These are phyloP conservation scores for Camelus dromedarius DNA, from an alignment of 2,113 vertebrate genomes.

Conservation along the genomic window DNA sequence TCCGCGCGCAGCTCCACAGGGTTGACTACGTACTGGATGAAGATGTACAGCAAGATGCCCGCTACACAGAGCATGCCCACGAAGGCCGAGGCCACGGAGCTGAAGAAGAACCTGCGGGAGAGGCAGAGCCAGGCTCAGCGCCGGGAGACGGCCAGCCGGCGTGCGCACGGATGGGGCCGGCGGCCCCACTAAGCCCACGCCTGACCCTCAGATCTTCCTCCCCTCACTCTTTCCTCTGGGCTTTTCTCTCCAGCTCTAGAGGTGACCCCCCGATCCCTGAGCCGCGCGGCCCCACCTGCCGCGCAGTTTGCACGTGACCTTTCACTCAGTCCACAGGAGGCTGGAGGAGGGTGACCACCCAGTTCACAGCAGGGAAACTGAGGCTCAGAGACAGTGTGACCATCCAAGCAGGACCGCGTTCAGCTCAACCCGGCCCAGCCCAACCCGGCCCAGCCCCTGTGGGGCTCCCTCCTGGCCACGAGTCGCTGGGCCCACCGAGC, in stretches of 20 bases:
- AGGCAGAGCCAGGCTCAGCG: not conserved
- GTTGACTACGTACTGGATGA: constrained; percentile 87
- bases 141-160: not conserved
- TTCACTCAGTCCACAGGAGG: too few relatives aligned
- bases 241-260: not conserved
- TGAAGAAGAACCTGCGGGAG: constrained; percentile 89
- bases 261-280: too few relatives aligned
- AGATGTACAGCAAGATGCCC: constrained; percentile 85
- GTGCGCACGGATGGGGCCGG: too few relatives aligned
- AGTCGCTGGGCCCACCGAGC: too few relatives aligned
- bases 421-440: too few relatives aligned
- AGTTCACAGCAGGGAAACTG: not conserved
- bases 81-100: constrained; percentile 85
- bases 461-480: too few relatives aligned
- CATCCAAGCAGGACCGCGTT: not conserved
- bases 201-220: too few relatives aligned
- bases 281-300: not conserved
- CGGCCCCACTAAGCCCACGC: too few relatives aligned
- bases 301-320: not conserved
- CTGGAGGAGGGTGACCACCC: too few relatives aligned
- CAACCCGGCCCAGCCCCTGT: too few relatives aligned
- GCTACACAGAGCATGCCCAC: constrained; percentile 81
- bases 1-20: constrained; percentile 85
- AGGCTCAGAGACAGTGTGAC: not conserved
- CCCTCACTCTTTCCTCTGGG: too few relatives aligned